phyloP scores from a whole-genome alignment of 2,797 vertebrate genomes.

The Mastacembelus armatus region DNA sequence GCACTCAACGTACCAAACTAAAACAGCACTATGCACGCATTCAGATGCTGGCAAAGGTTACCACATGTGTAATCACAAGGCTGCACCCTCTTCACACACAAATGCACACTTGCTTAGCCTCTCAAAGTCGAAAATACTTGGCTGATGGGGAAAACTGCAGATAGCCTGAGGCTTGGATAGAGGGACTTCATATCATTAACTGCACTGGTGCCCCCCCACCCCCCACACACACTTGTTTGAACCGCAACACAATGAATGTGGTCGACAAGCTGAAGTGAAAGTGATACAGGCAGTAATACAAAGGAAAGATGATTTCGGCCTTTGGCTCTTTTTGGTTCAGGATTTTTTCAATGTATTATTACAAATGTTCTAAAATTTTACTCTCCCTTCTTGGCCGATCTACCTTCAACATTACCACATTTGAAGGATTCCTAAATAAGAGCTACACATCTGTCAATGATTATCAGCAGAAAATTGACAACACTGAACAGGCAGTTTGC shows the following conservation, averaged over 20 bases:
- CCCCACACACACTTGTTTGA: conserved; percentile 47
- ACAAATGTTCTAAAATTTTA: background rate
- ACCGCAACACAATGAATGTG: conserved; percentile 24
- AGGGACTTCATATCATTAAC: conserved; percentile 31
- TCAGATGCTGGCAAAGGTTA: conserved; percentile 63
- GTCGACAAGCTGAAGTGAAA: conserved; percentile 35
- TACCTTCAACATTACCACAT: background rate
- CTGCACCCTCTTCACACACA: conserved; percentile 60
- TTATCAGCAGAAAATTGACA: background rate
- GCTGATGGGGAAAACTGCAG: conserved; percentile 38
- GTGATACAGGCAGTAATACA: conserved; percentile 23
- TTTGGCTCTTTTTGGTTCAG: background rate
- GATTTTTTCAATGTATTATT: background rate
- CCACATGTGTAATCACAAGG: conserved; percentile 75
- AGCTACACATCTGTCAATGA: background rate
- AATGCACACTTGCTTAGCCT: conserved; percentile 45
- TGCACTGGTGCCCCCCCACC: too few relatives aligned
- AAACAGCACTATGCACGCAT: conserved; percentile 67
- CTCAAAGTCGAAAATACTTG: conserved; percentile 41
- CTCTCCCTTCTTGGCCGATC: background rate
- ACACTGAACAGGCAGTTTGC: conserved; percentile 5
- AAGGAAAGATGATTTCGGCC: conserved; percentile 10
- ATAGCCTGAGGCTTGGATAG: conserved; percentile 19
- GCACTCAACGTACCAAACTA: conserved; percentile 51
- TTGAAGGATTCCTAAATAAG: background rate